Evolutionary conservation across 2,888 invertebrate species (phyloP), one percentile per base, ranked within the genome.

Genomic region (Desoria tigrina): DNA sequence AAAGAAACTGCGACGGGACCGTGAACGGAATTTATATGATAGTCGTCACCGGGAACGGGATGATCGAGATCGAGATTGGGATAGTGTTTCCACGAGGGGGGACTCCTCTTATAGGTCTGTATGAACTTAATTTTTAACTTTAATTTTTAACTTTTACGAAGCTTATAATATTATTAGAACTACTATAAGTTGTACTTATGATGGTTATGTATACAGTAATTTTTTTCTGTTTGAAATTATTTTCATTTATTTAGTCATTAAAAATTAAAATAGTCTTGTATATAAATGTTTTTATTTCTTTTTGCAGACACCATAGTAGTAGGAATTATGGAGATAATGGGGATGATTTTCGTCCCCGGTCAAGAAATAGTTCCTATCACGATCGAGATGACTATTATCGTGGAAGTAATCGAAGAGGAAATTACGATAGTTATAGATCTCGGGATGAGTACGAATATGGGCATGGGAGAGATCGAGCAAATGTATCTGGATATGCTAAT

Each of bases 61-160:
- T 4, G 32, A 78, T 28, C 76, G 76, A 42, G 79, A 80, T 23
- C 56, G 68, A 21, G 63, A 64, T 61, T 81, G 83, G 69, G 82
- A 83, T 51, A 55, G 65, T 37, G 63, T 67, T 2, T 54, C 63
- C 24, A 61, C 50, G 23, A 56, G 53, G 23, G 49, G 53, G 23
- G 49, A 28, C 16, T 23, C 39, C 16, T 23, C 16, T 26, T 39
- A 51, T 23, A 23, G 32, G 37, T 11, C 32, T 6, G 18, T 32
- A 42, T 53, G 14, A n/a, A n/a, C 18, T 39, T 18, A n/a, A 39
- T 32, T 27, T 42, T 14, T n/a, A 39, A 11, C 16, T 39, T 6
- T 24, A 26, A 6, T 27, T 54, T 7, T n/a, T 54, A 6, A n/a
- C 18, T 26, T 54, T 14, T 3, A 26, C 11, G 4, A 51, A 50